Evolutionary conservation across 2,888 invertebrate genomes (phyloP).

Genomic region (Dynastes grantii): DNA sequence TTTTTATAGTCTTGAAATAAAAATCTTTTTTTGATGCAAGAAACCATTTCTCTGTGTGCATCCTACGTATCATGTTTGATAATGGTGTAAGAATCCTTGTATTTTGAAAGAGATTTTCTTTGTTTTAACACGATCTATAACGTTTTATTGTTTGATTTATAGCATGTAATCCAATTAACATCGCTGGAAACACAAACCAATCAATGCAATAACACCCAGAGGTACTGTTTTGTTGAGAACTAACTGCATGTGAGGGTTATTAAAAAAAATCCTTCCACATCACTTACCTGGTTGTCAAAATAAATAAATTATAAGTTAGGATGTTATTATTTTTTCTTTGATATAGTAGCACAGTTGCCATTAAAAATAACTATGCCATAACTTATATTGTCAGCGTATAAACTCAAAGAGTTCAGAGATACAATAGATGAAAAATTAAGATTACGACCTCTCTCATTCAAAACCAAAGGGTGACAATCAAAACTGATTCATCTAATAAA

Average conservation of each 20-base stretch:
- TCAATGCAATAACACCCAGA: constrained; percentile 1
- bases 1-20: no score
- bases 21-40: no score
- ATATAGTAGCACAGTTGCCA: not conserved
- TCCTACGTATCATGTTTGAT: constrained; percentile 13
- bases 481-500: constrained; percentile 62
- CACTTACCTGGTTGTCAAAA: constrained; percentile 2
- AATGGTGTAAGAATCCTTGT: not conserved
- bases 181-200: not conserved
- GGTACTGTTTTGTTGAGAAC: not conserved
- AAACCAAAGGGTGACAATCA: constrained; percentile 61
- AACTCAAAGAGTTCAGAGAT: constrained; percentile 15
- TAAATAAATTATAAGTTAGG: constrained; percentile 15
- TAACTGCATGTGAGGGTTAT: not conserved
- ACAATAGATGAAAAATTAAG: constrained; percentile 68
- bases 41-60: not conserved
- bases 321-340: constrained; percentile 10
- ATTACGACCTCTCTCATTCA: constrained; percentile 61
- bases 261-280: not conserved
- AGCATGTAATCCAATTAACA: not conserved
- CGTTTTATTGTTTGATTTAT: constrained; percentile 4
- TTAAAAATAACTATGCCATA: constrained; percentile 4
- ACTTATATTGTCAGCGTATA: not conserved
- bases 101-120: not conserved
- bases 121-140: not conserved